Evolutionary conservation across 1,140 invertebrate species (phyloP).

Genomic region (Hycleus phaleratus): DNA sequence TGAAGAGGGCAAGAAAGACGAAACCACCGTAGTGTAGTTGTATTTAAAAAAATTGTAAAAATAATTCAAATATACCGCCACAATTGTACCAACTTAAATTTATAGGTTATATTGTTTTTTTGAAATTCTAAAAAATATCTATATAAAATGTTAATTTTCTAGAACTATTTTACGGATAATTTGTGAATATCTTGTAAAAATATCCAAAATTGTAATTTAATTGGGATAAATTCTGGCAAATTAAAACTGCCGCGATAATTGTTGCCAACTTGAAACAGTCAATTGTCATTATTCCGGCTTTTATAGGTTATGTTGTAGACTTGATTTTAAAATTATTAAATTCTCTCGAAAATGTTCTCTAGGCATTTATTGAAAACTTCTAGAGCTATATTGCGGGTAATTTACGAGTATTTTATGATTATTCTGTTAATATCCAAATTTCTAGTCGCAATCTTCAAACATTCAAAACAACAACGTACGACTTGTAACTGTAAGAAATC

Average conservation of each 20-base stretch:
- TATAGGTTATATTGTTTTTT: too few relatives aligned
- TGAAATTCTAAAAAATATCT: too few relatives aligned
- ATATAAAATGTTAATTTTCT: too few relatives aligned
- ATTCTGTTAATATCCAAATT: not conserved
- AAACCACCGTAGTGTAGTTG: too few relatives aligned
- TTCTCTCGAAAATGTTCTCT: not conserved
- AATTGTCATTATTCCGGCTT: not conserved
- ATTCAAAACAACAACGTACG: not conserved
- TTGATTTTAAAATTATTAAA: not conserved
- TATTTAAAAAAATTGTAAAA: too few relatives aligned
- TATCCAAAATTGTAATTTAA: too few relatives aligned
- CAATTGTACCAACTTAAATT: too few relatives aligned
- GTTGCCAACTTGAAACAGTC: not conserved
- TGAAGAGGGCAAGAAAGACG: not conserved
- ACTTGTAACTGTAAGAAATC: constrained; percentile 44
- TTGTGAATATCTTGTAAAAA: too few relatives aligned
- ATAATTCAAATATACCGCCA: too few relatives aligned
- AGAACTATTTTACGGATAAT: too few relatives aligned
- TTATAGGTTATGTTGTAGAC: constrained; percentile 3
- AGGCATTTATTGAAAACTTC: constrained; percentile 2
- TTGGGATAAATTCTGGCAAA: too few relatives aligned
- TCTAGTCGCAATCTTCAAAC: not conserved
- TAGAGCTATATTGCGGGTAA: constrained; percentile 10
- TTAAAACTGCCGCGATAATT: too few relatives aligned
- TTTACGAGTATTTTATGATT: not conserved